Conservation (phyloP, 2,888 invertebrate species). For the Epistrophe grossulariae region DNA sequence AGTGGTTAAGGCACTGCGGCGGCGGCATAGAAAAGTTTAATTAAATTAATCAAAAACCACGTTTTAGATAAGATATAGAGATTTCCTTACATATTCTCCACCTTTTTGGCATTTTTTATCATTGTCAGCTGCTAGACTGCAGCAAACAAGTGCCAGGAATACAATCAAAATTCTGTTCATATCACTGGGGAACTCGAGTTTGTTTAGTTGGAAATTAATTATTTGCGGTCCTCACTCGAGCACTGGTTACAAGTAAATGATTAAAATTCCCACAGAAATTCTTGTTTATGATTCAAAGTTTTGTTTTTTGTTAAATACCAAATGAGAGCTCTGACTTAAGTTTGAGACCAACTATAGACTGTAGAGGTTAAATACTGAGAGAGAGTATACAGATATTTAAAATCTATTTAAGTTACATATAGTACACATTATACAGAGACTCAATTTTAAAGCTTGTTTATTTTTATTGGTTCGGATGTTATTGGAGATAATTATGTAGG, state of each 20-base stretch:
- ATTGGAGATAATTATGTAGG: too few relatives aligned
- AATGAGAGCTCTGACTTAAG: not conserved
- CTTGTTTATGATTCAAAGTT: slow-evolving; percentile 50
- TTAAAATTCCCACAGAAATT: slow-evolving; percentile 40
- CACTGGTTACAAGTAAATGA: slow-evolving; percentile 50
- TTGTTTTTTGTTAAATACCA: not conserved
- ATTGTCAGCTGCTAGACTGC: not conserved
- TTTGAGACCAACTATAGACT: not conserved
- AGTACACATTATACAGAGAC: too few relatives aligned
- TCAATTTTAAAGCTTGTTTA: not conserved
- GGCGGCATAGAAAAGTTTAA: slow-evolving; percentile 20
- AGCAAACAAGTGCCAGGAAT: slow-evolving; percentile 21
- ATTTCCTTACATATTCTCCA: slow-evolving; percentile 54
- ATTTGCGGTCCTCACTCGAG: slow-evolving; percentile 29
- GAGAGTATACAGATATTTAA: not conserved
- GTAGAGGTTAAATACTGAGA: not conserved
- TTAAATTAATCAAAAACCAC: slow-evolving; percentile 1
- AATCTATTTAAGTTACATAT: not conserved
- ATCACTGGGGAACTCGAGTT: not conserved
- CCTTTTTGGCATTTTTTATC: slow-evolving; percentile 22
- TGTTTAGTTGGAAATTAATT: not conserved
- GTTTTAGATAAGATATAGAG: too few relatives aligned
- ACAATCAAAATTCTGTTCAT: slow-evolving; percentile 42
- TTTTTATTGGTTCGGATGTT: not conserved
- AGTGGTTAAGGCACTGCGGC: slow-evolving; percentile 81